phyloP scores from a whole-genome alignment of 1,140 invertebrate species.

The Heterodera carotae region DNA sequence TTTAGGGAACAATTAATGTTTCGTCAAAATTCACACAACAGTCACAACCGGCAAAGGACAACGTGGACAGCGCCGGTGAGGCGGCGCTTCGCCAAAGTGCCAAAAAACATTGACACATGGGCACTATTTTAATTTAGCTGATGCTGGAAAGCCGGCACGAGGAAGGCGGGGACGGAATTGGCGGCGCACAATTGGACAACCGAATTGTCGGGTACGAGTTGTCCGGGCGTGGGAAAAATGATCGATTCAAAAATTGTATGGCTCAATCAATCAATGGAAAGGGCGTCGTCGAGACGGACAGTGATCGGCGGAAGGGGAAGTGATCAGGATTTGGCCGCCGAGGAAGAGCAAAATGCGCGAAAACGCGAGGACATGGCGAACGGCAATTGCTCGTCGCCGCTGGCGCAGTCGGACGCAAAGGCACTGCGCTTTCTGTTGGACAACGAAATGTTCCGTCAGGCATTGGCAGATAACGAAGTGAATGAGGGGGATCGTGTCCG shows the following conservation, averaged over 20 bases:
- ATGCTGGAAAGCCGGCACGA: background rate
- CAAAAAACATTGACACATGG: conserved; percentile 4
- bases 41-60: conserved; percentile 83
- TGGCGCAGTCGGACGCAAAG: background rate
- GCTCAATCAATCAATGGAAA: background rate
- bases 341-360: background rate
- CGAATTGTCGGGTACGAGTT: no score
- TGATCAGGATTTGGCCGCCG: background rate
- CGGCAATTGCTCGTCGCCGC: background rate
- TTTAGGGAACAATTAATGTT: background rate
- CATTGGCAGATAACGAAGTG: conserved; percentile 4
- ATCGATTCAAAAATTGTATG: conserved; percentile 4
- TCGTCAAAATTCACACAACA: conserved; percentile 70
- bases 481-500: no score
- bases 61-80: conserved; percentile 80
- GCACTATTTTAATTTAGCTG: background rate
- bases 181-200: background rate
- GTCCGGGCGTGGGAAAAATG: no score
- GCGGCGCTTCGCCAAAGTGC: conserved; percentile 28
- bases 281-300: background rate
- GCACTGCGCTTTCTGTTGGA: background rate
- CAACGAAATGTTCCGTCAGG: conserved; percentile 1
- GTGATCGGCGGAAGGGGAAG: background rate
- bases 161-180: background rate
- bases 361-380: background rate